Conservation (phyloP, 2,797 vertebrate genomes). For the Anabas testudineus region DNA sequence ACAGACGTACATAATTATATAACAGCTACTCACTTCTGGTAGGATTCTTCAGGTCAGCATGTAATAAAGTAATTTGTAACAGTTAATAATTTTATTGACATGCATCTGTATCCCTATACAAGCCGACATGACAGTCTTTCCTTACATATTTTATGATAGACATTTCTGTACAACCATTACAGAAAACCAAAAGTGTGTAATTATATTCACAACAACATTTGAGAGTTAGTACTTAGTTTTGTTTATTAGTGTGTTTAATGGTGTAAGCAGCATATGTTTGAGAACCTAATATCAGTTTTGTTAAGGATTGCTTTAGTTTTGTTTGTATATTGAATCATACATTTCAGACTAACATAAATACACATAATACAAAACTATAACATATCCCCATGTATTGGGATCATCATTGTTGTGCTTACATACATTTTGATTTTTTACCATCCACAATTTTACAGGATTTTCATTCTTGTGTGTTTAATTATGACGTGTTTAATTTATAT, state of each 20-base stretch:
- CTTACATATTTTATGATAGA: no score
- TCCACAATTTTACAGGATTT: background rate
- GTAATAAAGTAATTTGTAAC: background rate
- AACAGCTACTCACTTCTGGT: background rate
- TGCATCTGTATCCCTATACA: no score
- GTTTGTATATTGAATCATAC: background rate
- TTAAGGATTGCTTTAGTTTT: background rate
- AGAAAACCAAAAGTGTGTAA: background rate
- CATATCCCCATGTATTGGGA: background rate
- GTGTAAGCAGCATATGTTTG: background rate
- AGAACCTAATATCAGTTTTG: background rate
- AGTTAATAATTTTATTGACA: no score
- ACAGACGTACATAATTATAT: no score
- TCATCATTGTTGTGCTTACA: background rate
- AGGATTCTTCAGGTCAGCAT: background rate
- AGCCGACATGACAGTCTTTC: no score
- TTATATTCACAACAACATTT: background rate
- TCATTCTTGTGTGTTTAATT: background rate
- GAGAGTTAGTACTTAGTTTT: background rate
- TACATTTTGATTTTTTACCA: background rate
- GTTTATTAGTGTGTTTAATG: background rate
- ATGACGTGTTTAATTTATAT: background rate
- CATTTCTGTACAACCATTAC: background rate
- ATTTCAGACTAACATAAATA: background rate
- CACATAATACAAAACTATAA: background rate